Evolutionary conservation across 2,113 vertebrate species (phyloP).

Genomic region (Ahaetulla prasina): DNA sequence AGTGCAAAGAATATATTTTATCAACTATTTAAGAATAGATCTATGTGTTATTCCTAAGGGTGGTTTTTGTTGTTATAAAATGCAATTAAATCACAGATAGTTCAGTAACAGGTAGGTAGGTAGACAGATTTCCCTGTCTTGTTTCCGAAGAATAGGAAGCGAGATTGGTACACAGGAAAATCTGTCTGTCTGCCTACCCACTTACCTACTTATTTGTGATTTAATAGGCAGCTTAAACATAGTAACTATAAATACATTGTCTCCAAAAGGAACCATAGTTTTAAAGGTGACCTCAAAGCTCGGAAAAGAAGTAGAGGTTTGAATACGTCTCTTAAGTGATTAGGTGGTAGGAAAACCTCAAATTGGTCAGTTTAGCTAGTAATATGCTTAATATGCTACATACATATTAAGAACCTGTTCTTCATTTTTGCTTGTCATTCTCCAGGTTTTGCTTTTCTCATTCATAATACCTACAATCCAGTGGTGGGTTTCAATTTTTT

Average conservation of each 20-base stretch:
- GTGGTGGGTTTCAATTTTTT: too few species aligned
- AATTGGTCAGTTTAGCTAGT: background rate
- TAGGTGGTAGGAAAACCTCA: background rate
- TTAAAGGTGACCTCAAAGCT: background rate
- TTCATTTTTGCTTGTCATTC: background rate
- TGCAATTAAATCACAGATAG: background rate
- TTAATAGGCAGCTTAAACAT: background rate
- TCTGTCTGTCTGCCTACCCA: background rate
- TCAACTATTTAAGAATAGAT: background rate
- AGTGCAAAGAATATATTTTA: background rate
- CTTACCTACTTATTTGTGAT: background rate
- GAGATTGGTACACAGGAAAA: background rate
- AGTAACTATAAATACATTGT: background rate
- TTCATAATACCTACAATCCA: background rate
- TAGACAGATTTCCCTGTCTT: background rate
- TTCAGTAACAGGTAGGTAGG: background rate
- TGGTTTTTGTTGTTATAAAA: background rate
- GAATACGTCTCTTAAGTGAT: background rate
- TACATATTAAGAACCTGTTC: background rate
- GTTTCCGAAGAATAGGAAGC: background rate
- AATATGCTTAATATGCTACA: too few species aligned
- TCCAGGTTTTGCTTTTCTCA: background rate
- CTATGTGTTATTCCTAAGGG: background rate
- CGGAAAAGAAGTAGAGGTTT: background rate
- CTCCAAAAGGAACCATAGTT: background rate